A percentile compares a stretch with the other conserved stretches of the same genome.
Conservation (phyloP, 1,140 invertebrate genomes). For the Andrena cerasifolii region DNA sequence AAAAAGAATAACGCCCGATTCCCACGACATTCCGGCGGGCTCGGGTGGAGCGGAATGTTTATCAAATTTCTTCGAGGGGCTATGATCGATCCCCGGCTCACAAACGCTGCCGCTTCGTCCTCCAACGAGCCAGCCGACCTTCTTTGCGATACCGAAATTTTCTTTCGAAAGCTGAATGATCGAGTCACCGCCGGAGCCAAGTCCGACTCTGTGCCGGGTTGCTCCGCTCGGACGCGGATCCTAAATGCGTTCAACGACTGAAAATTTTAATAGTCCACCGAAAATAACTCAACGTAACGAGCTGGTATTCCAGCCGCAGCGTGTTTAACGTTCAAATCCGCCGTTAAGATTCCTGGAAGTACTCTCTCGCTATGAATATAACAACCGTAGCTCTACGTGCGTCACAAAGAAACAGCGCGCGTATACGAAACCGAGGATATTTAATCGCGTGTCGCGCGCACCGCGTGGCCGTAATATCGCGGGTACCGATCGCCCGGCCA, state of each 20-base stretch:
- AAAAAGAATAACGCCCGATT: too few species aligned
- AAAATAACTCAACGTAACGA: constrained; percentile 47
- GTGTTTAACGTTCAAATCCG: constrained; percentile 42
- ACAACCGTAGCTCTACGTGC: not conserved
- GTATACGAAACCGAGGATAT: too few species aligned
- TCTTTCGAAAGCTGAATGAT: too few species aligned
- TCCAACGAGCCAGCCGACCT: too few species aligned
- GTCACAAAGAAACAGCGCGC: not conserved
- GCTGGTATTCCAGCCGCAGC: constrained; percentile 33
- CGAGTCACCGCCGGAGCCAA: too few species aligned
- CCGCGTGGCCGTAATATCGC: not conserved
- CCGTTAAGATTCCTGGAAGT: constrained; percentile 48
- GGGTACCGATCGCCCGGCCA: not conserved
- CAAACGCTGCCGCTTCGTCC: too few species aligned
- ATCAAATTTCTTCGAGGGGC: too few species aligned
- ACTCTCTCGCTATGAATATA: constrained; percentile 25
- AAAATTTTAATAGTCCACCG: constrained; percentile 41
- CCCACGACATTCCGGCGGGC: too few species aligned
- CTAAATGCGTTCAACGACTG: not conserved
- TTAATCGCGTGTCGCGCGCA: not conserved
- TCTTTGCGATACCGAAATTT: too few species aligned
- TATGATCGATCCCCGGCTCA: too few species aligned
- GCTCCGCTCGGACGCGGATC: not conserved
- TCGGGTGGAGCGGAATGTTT: too few species aligned
- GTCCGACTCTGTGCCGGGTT: too few species aligned